Percentiles rank a stretch among this genome's conserved stretches.
These are phyloP conservation scores for Nezara viridula DNA, from an alignment of 2,888 invertebrate genomes.

Conservation along the genomic window DNA sequence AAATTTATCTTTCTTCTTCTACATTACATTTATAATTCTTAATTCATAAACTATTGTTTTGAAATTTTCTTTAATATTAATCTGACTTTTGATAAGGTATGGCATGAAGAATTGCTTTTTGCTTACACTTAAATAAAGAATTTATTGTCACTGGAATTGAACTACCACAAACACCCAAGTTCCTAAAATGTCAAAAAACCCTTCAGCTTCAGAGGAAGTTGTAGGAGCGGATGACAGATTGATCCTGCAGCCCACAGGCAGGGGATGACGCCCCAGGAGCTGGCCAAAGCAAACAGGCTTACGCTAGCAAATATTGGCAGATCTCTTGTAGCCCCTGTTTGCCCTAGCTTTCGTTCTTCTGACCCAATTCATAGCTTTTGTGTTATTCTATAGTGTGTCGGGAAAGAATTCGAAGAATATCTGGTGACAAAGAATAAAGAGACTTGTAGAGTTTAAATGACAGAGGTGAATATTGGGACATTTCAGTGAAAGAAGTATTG, in stretches of 20 bases:
- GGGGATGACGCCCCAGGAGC: background rate
- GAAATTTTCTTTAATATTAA: too few species aligned
- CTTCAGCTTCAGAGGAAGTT: background rate
- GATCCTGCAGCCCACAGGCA: background rate
- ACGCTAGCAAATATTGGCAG: constrained; percentile 14
- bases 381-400: background rate
- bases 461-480: background rate
- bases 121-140: too few species aligned
- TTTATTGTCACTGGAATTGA: too few species aligned
- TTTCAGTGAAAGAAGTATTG: too few species aligned
- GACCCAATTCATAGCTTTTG: constrained; percentile 29
- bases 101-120: too few species aligned
- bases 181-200: background rate
- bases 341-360: background rate
- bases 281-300: constrained; percentile 12
- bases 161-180: too few species aligned
- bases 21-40: too few species aligned
- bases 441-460: background rate
- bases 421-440: background rate
- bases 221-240: background rate
- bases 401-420: background rate
- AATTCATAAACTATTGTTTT: too few species aligned
- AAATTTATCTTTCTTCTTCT: too few species aligned
- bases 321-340: constrained; percentile 4
- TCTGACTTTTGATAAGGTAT: too few species aligned